These are phyloP conservation scores for Cephus cinctus DNA, from an alignment of 1,140 invertebrate species.

Conservation along the genomic window DNA sequence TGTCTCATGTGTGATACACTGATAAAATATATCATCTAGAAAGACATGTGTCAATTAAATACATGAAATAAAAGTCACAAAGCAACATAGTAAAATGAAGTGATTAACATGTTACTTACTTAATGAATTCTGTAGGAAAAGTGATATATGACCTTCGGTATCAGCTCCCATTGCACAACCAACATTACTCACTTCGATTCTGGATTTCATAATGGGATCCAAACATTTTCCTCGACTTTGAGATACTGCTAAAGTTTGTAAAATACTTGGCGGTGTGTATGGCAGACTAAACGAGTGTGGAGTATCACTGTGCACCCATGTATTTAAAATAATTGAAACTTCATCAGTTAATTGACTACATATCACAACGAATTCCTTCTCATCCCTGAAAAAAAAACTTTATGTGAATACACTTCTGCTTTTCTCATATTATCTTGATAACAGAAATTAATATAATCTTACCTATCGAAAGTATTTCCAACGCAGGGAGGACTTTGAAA, in stretches of 20 bases:
- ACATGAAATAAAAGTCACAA: slow-evolving; percentile 5
- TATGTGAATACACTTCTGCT: background rate
- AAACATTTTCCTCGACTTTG: slow-evolving; percentile 43
- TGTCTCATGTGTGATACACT: slow-evolving; percentile 39
- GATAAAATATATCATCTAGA: slow-evolving; percentile 50
- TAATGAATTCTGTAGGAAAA: slow-evolving; percentile 47
- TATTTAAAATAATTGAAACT: slow-evolving; percentile 42
- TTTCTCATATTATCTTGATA: background rate
- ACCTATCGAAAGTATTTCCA: slow-evolving; percentile 29
- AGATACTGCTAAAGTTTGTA: slow-evolving; percentile 35
- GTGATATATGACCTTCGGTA: slow-evolving; percentile 23
- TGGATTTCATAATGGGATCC: slow-evolving; percentile 37
- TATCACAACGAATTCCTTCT: slow-evolving; percentile 40
- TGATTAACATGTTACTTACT: slow-evolving; percentile 26
- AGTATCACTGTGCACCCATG: slow-evolving; percentile 35
- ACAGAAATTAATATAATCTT: slow-evolving; percentile 8
- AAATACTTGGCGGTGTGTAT: slow-evolving; percentile 33
- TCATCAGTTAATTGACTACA: slow-evolving; percentile 41
- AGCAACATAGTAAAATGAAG: slow-evolving; percentile 5
- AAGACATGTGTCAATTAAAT: slow-evolving; percentile 3
- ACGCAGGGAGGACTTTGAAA: slow-evolving; percentile 42
- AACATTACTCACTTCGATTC: slow-evolving; percentile 38
- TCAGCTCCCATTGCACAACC: slow-evolving; percentile 33
- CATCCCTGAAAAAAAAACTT: slow-evolving; percentile 24
- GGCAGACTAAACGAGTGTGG: slow-evolving; percentile 40